A percentile compares a stretch with the other conserved stretches of the same genome.
Conservation (phyloP, 2,888 invertebrate species). For the Orthosia cruda region DNA sequence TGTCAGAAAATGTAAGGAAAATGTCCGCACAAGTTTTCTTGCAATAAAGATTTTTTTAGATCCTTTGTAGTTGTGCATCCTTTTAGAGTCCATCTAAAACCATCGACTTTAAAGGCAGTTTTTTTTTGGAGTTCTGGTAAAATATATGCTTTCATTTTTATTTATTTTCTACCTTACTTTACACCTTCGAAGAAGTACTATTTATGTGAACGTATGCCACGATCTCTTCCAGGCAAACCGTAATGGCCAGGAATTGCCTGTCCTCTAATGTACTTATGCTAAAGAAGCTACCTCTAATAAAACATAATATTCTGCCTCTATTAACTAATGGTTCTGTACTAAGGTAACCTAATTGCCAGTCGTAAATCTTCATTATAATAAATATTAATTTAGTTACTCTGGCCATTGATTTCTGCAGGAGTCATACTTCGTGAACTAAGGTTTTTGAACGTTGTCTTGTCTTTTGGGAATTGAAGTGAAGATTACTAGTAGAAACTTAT, state of each 20-base stretch:
- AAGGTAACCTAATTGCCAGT: slow-evolving; percentile 37
- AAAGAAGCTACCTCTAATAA: neutral
- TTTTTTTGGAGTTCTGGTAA: neutral
- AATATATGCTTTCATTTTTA: no score
- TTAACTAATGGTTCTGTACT: slow-evolving; percentile 10
- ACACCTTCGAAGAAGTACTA: no score
- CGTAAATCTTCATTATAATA: slow-evolving; percentile 23
- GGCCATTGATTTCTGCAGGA: slow-evolving; percentile 20
- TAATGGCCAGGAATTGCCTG: no score
- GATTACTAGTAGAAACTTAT: neutral
- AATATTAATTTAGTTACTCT: slow-evolving; percentile 25
- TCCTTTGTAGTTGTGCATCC: no score
- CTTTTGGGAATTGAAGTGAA: neutral
- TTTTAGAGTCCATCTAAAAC: no score
- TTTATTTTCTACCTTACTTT: no score
- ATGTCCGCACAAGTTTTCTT: no score
- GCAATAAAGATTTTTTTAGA: no score
- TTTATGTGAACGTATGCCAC: no score
- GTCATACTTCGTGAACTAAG: slow-evolving; percentile 7
- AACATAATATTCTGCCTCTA: slow-evolving; percentile 15
- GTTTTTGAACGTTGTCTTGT: slow-evolving; percentile 3
- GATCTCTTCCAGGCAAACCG: no score
- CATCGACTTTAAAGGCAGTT: neutral
- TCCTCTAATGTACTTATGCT: no score
- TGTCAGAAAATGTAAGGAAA: no score